Percentiles rank a stretch among this genome's conserved stretches.
phyloP scores from a whole-genome alignment of 2,797 vertebrate genomes.

The Enteromius anoplus region DNA sequence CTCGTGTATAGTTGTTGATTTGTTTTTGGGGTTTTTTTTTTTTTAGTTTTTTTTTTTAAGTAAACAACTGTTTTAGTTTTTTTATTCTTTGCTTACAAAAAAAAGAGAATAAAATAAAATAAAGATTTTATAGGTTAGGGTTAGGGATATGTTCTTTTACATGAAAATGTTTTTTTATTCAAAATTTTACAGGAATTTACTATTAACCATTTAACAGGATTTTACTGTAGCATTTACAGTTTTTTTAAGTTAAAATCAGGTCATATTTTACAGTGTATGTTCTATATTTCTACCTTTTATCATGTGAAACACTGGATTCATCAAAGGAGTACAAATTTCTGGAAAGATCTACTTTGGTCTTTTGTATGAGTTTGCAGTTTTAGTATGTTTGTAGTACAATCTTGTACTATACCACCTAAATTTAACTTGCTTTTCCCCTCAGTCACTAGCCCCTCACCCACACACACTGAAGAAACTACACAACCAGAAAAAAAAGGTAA shows the following conservation, averaged over 20 bases:
- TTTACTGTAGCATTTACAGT: no score
- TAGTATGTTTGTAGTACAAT: background rate
- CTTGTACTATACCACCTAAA: background rate
- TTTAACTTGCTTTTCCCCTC: background rate
- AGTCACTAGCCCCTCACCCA: fast-evolving
- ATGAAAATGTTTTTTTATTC: no score
- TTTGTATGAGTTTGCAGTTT: background rate
- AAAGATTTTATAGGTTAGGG: background rate
- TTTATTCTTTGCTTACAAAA: no score
- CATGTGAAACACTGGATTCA: background rate
- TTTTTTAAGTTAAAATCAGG: no score
- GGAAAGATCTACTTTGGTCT: background rate
- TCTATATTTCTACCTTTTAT: background rate
- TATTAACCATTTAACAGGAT: no score
- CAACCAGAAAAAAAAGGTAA: fast-evolving
- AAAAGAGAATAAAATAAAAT: background rate
- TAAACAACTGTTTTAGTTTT: no score
- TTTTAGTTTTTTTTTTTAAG: no score
- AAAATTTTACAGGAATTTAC: no score
- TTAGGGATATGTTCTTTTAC: no score
- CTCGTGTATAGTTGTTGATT: background rate
- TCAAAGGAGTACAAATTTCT: background rate
- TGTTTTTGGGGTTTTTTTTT: no score
- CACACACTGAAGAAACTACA: fast-evolving
- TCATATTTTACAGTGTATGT: no score